Conservation (phyloP, 1,140 invertebrate genomes). For the Choristoneura fumiferana region DNA sequence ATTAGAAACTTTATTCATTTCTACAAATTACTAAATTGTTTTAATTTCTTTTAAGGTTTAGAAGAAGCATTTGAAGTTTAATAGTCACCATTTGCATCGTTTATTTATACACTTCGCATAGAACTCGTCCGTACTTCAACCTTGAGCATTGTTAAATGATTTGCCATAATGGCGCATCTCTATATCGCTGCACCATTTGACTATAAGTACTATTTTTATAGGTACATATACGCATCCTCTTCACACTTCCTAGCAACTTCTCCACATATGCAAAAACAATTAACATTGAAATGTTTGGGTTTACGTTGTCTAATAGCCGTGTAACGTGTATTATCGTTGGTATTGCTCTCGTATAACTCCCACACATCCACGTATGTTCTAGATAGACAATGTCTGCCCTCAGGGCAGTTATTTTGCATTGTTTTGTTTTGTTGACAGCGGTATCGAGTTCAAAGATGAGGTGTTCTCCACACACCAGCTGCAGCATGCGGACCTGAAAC, state of each 20-base stretch:
- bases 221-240: conserved; percentile 46
- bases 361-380: conserved; percentile 17
- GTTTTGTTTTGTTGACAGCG: conserved; percentile 83
- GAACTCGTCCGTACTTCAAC: conserved; percentile 38
- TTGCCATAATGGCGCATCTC: conserved; percentile 47
- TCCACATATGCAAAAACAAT: conserved; percentile 33
- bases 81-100: too few relatives aligned
- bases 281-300: conserved; percentile 34
- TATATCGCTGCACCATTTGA: conserved; percentile 34
- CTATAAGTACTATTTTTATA: conserved; percentile 24
- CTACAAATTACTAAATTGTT: too few relatives aligned
- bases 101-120: neutral
- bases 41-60: too few relatives aligned
- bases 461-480: conserved; percentile 89
- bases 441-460: conserved; percentile 91
- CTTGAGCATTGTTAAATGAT: conserved; percentile 69
- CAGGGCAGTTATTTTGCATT: conserved; percentile 38
- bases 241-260: conserved; percentile 36
- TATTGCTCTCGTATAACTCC: conserved; percentile 33
- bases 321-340: conserved; percentile 34
- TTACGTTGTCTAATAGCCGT: conserved; percentile 39
- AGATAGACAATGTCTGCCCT: conserved; percentile 21
- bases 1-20: too few relatives aligned
- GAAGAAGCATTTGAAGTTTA: too few relatives aligned
- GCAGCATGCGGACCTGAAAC: conserved; percentile 70